Percentiles rank a stretch among this genome's conserved stretches.
Conservation (phyloP, 2,113 vertebrate genomes). For the Spermophilus dauricus region DNA sequence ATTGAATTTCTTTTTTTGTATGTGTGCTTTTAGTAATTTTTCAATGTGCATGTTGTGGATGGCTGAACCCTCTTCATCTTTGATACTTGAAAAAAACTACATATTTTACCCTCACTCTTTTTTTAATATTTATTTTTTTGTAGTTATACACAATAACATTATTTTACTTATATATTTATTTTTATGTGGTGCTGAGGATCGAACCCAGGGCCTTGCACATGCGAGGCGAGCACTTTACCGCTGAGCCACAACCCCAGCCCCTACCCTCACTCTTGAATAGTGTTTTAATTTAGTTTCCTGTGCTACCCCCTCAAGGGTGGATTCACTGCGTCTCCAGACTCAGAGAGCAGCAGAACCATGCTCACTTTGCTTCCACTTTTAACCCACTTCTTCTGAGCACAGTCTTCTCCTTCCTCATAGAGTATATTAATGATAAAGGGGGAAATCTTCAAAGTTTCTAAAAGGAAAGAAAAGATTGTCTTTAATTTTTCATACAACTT, state of each 20-base stretch:
- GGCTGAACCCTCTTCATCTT: not conserved
- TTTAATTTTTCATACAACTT: not conserved
- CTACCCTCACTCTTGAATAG: not conserved
- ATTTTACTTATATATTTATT: too few species aligned
- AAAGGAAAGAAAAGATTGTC: not conserved
- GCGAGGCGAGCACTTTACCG: rapidly evolving
- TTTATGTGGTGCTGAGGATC: too few species aligned
- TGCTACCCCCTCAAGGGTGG: too few species aligned
- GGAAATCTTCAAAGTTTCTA: not conserved
- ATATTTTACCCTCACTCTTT: not conserved
- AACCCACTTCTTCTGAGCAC: not conserved
- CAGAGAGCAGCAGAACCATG: not conserved
- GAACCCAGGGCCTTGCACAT: too few species aligned
- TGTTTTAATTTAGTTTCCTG: not conserved
- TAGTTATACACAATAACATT: too few species aligned
- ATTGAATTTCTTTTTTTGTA: not conserved
- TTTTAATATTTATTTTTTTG: too few species aligned
- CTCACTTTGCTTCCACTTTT: not conserved
- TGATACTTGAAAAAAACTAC: not conserved
- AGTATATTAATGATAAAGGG: not conserved
- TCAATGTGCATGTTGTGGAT: not conserved
- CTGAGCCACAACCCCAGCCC: too few species aligned
- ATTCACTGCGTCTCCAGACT: not conserved
- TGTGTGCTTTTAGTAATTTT: not conserved
- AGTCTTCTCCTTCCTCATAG: not conserved